These are phyloP conservation scores for Holocentrus rufus DNA, from an alignment of 2,797 vertebrate genomes.

Conservation along the genomic window DNA sequence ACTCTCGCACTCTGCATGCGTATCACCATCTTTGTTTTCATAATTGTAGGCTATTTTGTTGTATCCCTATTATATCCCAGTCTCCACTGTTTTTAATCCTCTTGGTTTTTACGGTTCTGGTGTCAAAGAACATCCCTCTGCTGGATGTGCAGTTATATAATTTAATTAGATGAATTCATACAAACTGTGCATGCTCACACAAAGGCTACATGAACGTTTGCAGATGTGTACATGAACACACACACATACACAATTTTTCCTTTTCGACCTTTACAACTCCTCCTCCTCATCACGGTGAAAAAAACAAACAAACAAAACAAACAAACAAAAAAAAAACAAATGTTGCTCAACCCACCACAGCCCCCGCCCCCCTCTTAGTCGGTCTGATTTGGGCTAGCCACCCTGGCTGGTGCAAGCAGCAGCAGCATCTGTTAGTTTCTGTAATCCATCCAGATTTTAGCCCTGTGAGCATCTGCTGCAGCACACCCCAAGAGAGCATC, in stretches of 20 bases:
- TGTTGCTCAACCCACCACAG: not conserved
- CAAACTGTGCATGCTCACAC: constrained; percentile 18
- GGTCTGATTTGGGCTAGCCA: constrained; percentile 45
- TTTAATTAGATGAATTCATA: not conserved
- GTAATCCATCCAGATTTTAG: constrained; percentile 79
- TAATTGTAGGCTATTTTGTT: not conserved
- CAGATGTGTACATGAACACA: not conserved
- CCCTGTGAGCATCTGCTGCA: constrained; percentile 75
- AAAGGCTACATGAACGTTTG: not conserved
- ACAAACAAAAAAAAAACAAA: not conserved
- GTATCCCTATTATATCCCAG: not conserved
- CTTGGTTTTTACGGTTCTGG: not conserved
- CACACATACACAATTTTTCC: constrained; percentile 5
- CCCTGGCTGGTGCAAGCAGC: constrained; percentile 65
- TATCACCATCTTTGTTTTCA: not conserved
- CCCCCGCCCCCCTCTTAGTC: constrained; percentile 8
- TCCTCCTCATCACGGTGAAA: not conserved
- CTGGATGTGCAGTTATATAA: too few species aligned
- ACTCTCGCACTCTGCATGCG: not conserved
- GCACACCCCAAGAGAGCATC: constrained; percentile 57
- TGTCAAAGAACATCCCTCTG: not conserved
- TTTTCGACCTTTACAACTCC: not conserved
- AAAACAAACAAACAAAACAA: not conserved
- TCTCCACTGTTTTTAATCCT: not conserved
- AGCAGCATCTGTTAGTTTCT: constrained; percentile 79